phyloP scores from a whole-genome alignment of 2,797 vertebrate genomes.

The Sarcophilus harrisii region DNA sequence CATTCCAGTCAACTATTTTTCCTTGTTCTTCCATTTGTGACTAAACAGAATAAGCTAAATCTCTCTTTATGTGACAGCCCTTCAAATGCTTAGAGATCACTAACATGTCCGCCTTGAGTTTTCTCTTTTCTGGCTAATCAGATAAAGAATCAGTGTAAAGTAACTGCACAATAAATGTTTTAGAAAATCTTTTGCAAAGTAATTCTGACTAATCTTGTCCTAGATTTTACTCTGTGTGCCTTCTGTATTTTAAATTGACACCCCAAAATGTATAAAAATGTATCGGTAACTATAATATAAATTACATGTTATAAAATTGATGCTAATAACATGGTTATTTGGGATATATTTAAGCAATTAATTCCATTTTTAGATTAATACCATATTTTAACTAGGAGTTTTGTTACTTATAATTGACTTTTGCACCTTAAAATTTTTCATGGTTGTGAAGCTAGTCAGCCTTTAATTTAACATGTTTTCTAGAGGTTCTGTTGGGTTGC shows the following conservation, averaged over 20 bases:
- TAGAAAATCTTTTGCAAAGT: conserved; percentile 8
- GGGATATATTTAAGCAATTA: conserved; percentile 22
- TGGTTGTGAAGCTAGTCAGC: neutral
- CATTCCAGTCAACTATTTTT: neutral
- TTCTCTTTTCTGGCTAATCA: neutral
- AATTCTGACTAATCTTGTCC: conserved; percentile 40
- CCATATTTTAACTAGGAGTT: neutral
- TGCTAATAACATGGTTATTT: conserved; percentile 33
- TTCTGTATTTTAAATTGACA: neutral
- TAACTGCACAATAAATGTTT: conserved; percentile 15
- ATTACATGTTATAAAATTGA: conserved; percentile 1
- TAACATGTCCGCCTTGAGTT: neutral
- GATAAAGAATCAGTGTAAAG: neutral
- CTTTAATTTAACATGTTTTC: conserved; percentile 8
- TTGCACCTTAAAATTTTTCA: conserved; percentile 32
- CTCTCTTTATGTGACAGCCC: neutral
- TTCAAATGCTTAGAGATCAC: neutral
- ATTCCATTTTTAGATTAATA: neutral
- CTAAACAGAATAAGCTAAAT: neutral
- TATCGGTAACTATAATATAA: neutral
- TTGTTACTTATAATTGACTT: conserved; percentile 21
- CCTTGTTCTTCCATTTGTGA: neutral
- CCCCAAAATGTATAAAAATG: neutral
- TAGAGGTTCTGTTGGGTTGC: neutral
- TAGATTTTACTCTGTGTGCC: neutral